A percentile compares a stretch with the other conserved stretches of the same genome.
phyloP scores from a whole-genome alignment of 2,113 vertebrate species.

The Podocnemis expansa region DNA sequence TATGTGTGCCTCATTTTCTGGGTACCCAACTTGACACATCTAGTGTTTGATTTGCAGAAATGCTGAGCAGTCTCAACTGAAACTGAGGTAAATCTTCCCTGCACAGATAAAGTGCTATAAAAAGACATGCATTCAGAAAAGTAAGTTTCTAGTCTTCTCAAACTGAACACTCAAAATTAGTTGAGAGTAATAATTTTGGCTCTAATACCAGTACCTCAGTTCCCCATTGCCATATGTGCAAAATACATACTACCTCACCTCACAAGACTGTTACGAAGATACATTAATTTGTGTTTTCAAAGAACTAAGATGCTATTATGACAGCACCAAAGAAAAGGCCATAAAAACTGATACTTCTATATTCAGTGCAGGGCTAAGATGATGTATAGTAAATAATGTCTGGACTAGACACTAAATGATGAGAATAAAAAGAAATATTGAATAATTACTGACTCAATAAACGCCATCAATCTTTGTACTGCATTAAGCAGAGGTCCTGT shows the following conservation, averaged over 20 bases:
- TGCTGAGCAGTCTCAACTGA: background rate
- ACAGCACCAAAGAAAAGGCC: background rate
- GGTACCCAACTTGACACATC: background rate
- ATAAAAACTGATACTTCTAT: background rate
- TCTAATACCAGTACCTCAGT: background rate
- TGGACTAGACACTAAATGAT: background rate
- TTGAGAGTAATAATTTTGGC: background rate
- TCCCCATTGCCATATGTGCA: accelerated
- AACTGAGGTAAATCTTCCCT: background rate
- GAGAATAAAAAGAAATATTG: no score
- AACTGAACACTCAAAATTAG: background rate
- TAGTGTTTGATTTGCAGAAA: background rate
- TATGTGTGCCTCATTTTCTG: background rate
- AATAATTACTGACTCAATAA: no score
- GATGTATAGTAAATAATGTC: slow-evolving; percentile 42
- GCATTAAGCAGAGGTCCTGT: no score
- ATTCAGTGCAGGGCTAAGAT: slow-evolving; percentile 21
- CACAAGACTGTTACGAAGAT: slow-evolving; percentile 2
- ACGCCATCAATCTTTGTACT: no score
- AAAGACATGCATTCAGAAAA: background rate
- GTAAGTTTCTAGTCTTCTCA: background rate
- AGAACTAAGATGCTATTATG: background rate
- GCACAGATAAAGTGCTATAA: background rate
- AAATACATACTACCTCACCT: background rate
- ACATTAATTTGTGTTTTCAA: slow-evolving; percentile 33